Percentiles rank a stretch among this genome's conserved stretches.
Evolutionary conservation across 2,888 invertebrate species (phyloP).

Genomic region (Drosophila koepferae): DNA sequence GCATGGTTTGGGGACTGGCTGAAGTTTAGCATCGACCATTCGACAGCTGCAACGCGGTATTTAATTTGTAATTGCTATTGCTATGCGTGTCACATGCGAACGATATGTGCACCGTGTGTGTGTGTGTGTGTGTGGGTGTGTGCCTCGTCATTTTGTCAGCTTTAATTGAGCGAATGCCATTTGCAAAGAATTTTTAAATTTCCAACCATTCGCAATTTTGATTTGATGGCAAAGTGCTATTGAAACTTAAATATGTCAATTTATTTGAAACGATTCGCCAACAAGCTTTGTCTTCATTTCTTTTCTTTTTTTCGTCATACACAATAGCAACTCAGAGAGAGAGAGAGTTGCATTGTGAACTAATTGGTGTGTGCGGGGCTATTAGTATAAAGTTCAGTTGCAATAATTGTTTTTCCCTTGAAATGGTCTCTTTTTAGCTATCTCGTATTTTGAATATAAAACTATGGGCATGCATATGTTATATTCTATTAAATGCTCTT

Average conservation of each 20-base stretch:
- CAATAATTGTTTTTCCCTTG: neutral
- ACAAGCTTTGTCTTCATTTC: neutral
- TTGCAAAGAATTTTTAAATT: conserved; percentile 16
- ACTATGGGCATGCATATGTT: no score
- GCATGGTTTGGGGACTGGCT: neutral
- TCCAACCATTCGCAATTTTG: neutral
- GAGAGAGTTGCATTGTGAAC: neutral
- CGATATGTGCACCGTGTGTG: conserved; percentile 5
- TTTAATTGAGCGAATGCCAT: conserved; percentile 60
- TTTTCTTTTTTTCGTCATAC: neutral
- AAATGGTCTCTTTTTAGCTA: neutral
- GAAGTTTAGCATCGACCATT: conserved; percentile 38
- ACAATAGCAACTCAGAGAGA: neutral
- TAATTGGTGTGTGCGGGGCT: neutral
- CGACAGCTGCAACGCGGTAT: conserved; percentile 64
- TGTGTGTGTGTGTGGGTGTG: neutral
- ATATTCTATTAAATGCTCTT: no score
- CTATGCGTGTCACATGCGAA: conserved; percentile 65
- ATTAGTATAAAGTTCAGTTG: neutral
- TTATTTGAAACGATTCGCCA: neutral
- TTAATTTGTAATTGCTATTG: conserved; percentile 74
- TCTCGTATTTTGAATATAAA: no score
- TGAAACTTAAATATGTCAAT: conserved; percentile 2
- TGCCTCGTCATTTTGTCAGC: conserved; percentile 1
- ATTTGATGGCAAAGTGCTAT: conserved; percentile 1